Evolutionary conservation across 2,797 vertebrate genomes (phyloP).

Genomic region (Sphenodon punctatus): DNA sequence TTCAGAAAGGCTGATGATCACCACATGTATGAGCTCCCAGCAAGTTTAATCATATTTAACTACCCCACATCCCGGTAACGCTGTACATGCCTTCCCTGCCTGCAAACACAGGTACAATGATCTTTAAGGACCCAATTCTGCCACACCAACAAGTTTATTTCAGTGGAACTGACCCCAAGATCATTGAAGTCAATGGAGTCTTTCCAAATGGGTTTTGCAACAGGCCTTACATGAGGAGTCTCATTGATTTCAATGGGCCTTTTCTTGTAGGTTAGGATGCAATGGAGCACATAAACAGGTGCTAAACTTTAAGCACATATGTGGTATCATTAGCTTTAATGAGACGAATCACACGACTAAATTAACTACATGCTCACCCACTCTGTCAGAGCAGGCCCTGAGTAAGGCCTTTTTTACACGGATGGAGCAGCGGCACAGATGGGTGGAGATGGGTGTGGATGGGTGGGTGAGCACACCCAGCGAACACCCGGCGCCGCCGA

Average conservation of each 20-base stretch:
- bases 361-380: neutral
- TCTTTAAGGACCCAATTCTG: neutral
- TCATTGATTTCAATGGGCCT: neutral
- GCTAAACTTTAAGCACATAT: neutral
- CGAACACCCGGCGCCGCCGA: too few relatives aligned
- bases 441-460: too few relatives aligned
- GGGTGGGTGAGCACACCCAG: too few relatives aligned
- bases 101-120: neutral
- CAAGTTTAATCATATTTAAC: neutral
- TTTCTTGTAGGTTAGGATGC: neutral
- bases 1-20: conserved; percentile 8
- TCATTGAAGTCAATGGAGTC: neutral
- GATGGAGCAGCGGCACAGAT: too few relatives aligned
- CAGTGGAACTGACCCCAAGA: rapidly evolving
- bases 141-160: neutral
- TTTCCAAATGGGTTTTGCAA: neutral
- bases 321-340: conserved; percentile 15
- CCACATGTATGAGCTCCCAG: neutral
- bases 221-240: neutral
- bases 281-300: neutral
- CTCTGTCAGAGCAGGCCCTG: conserved; percentile 33
- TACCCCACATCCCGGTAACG: neutral
- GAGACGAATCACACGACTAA: conserved; percentile 36
- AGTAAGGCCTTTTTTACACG: too few relatives aligned
- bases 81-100: rapidly evolving